Conservation (phyloP, 2,888 invertebrate genomes). For the Drosophila monieri region DNA sequence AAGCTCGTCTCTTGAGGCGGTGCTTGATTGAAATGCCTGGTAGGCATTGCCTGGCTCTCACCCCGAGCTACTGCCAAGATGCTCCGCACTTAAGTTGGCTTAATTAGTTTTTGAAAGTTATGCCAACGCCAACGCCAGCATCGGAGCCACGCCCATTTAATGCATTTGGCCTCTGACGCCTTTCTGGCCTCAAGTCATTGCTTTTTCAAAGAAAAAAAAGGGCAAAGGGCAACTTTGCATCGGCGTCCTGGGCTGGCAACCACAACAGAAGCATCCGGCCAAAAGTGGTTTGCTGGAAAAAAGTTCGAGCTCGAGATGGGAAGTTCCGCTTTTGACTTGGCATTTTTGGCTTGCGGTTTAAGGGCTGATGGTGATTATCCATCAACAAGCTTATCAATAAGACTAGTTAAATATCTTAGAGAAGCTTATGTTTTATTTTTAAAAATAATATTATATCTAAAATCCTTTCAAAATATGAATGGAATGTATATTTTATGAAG, state of each 20-base stretch:
- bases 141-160: slow-evolving; percentile 70
- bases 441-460: not conserved
- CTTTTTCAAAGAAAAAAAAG: slow-evolving; percentile 46
- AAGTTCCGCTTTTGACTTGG: slow-evolving; percentile 38
- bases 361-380: not conserved
- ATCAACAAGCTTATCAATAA: slow-evolving; percentile 23
- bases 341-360: slow-evolving; percentile 16
- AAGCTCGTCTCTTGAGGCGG: slow-evolving; percentile 54
- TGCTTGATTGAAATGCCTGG: slow-evolving; percentile 76
- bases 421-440: not conserved
- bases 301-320: not conserved
- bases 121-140: slow-evolving; percentile 59
- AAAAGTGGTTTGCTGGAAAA: slow-evolving; percentile 17
- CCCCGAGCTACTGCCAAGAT: slow-evolving; percentile 31
- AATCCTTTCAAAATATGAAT: not conserved
- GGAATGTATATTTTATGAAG: not conserved
- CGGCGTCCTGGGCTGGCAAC: slow-evolving; percentile 45
- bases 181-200: slow-evolving; percentile 49
- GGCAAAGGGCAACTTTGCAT: slow-evolving; percentile 38
- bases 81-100: slow-evolving; percentile 77
- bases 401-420: not conserved
- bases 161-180: slow-evolving; percentile 47
- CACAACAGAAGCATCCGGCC: slow-evolving; percentile 50
- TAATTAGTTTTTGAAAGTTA: slow-evolving; percentile 82
- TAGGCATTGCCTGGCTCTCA: slow-evolving; percentile 37